Evolutionary conservation across 92 coral and sea anemone species (phyloP).

Genomic region (Desmophyllum pertusum): DNA sequence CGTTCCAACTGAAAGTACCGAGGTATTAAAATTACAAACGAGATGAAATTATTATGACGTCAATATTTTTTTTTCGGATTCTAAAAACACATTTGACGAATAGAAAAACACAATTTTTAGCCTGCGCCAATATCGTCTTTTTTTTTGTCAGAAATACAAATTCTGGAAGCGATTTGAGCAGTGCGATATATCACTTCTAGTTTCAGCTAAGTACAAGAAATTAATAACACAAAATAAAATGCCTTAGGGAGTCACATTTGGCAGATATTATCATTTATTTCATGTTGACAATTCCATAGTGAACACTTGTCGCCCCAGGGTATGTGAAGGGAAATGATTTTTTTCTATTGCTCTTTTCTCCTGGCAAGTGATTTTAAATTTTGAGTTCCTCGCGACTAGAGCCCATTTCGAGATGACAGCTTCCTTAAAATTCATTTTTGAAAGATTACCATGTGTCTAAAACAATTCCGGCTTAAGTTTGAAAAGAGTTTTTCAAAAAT

Average conservation of each 20-base stretch:
- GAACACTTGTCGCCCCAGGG: constrained; percentile 43
- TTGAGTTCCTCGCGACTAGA: background rate
- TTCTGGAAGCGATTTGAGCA: background rate
- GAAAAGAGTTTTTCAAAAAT: background rate
- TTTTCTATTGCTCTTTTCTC: constrained; percentile 48
- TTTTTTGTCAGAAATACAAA: background rate
- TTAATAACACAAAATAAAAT: constrained; percentile 5
- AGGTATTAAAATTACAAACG: background rate
- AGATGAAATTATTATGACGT: background rate
- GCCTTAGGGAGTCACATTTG: constrained; percentile 24
- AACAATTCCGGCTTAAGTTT: constrained; percentile 23
- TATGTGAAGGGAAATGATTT: constrained; percentile 19
- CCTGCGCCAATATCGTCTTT: background rate
- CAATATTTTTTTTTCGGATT: background rate
- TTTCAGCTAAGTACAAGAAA: background rate
- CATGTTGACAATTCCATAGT: constrained; percentile 32
- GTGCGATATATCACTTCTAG: background rate
- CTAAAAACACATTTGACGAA: background rate
- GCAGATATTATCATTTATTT: constrained; percentile 14
- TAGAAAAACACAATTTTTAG: background rate
- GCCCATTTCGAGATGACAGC: constrained; percentile 22
- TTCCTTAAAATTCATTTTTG: constrained; percentile 10
- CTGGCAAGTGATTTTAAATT: constrained; percentile 1
- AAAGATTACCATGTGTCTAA: constrained; percentile 9
- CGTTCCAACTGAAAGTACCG: constrained; percentile 7